Evolutionary conservation across 30 jellyfish, hydroid and myxozoan species (phyloP), one percentile per base, ranked within the genome.

Genomic region (Aurelia sp.): DNA sequence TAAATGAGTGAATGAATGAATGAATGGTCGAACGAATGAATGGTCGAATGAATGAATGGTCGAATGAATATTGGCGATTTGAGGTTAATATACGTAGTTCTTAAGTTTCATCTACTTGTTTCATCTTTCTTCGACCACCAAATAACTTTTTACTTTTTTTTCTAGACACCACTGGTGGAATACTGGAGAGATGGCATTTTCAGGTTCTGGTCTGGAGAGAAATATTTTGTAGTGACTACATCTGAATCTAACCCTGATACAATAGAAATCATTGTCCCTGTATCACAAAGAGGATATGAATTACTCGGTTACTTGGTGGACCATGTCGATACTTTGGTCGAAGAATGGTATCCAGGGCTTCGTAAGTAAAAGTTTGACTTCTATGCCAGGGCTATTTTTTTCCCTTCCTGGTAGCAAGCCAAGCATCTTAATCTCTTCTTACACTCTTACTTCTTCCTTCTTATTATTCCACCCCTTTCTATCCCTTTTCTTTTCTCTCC

Each of bases 261-360:
- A 8, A 63, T 94, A 21, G 97, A 94, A 40, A 73, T 94, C 63
- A 51, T 58, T 6, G 90, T 84, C 2, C 94, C 96, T 0, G 78
- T 66, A 6, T 72, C 95, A 13, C 92, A 84, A 44, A 63, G 64
- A 18, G 98, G 98, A 41, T 94, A 67, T 88, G 84, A 67, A 79
- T 61, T 94, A 52, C 80, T 94, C 69, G 98, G 97, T 3, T 85
- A 70, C 47, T 58, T 94, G 38, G 97, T 94, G 13, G 97, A 94
- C 72, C 89, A 81, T 41, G 76, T 94, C 52, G 98, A 94, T 59
- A 60, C 90, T 5, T 69, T 94, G 44, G 59, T 94, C 15, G 97
- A 94, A 74, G 98, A 94, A 62, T 94, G 98, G 98, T 94, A 94
- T 53, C 98, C 98, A 0, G 97, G 96, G 10, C 96, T 94, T 11